These are phyloP conservation scores for Drosophila sucinea DNA, from an alignment of 1,140 invertebrate species.

Conservation along the genomic window DNA sequence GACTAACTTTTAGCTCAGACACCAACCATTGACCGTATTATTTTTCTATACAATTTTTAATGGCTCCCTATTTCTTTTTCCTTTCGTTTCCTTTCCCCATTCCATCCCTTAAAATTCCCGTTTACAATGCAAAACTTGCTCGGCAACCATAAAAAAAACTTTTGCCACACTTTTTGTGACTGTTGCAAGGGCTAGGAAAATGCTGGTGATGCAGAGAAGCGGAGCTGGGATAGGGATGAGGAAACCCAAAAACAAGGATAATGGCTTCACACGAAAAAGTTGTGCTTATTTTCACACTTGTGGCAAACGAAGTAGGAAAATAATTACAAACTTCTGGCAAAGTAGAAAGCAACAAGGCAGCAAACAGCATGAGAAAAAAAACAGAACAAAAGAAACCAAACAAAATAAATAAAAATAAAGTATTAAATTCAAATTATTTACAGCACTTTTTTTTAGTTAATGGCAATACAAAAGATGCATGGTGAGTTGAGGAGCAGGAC, in stretches of 20 bases:
- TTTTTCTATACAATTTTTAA: conserved; percentile 33
- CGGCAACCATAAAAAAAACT: conserved; percentile 52
- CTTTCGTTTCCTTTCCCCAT: neutral
- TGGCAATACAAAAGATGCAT: conserved; percentile 32
- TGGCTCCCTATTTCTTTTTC: conserved; percentile 1
- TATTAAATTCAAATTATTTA: conserved; percentile 58
- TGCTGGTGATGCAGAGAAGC: neutral
- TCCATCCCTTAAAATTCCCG: neutral
- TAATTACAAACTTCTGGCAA: conserved; percentile 73
- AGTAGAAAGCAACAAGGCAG: conserved; percentile 22
- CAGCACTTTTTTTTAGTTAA: conserved; percentile 27
- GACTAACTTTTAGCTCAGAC: conserved; percentile 27
- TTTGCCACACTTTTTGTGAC: conserved; percentile 45
- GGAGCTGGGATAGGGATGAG: neutral
- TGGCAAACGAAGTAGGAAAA: conserved; percentile 70
- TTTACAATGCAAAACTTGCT: conserved; percentile 15
- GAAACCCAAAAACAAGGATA: conserved; percentile 47
- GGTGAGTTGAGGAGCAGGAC: neutral
- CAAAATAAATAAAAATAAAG: conserved; percentile 38
- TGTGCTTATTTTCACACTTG: conserved; percentile 77
- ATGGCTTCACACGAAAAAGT: conserved; percentile 71
- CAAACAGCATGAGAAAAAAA: conserved; percentile 31
- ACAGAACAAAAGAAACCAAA: conserved; percentile 23
- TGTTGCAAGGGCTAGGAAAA: conserved; percentile 25
- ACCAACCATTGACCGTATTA: conserved; percentile 25